Evolutionary conservation across 2,888 invertebrate genomes (phyloP), one percentile per base, ranked within the genome.

Genomic region (Cantharis nigra): DNA sequence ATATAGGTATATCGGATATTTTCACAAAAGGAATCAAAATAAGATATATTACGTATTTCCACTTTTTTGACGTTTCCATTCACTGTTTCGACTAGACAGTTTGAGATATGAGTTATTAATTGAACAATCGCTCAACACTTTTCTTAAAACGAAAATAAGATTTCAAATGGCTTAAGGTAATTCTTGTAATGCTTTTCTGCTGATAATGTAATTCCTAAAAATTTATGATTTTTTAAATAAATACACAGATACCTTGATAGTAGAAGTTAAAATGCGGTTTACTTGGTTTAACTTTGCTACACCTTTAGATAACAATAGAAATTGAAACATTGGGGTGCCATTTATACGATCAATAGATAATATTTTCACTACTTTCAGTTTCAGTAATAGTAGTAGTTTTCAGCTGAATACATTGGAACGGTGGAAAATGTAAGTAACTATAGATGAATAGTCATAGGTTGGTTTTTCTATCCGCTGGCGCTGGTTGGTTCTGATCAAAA

Each of bases 21-120:
- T 71, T 76, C 70, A 72, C 74, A 78, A 75, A 78, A 75, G 71
- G 69, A 75, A 75, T 71, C 70, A 78, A 75, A 74, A 75, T 73
- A 78, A 75, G 78, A 78, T 78, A 72, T 72, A 78, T 78, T 78
- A 71, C 67, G 69, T 75, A 71, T 75, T 78, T 78, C 73, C 78
- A 75, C 72, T 75, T 78, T 78, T 78, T 75, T 78, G 78, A 78
- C 78, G 78, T 75, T 78, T 78, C 75, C 64, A 78, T 78, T 78
- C 78, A 75, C 72, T 75, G 78, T 75, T 78, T 78, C 78, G 78
- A 75, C 78, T 78, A 78, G 78, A 78, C 78, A 78, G 75, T 78
- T 78, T 78, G 78, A 78, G 78, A 78, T 78, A 78, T 75, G 75
- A 73, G 78, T 78, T 78, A 78, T 78, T 78, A 78, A 78, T 78